phyloP scores from a whole-genome alignment of 2,797 vertebrate genomes.

The Taeniopygia guttata region DNA sequence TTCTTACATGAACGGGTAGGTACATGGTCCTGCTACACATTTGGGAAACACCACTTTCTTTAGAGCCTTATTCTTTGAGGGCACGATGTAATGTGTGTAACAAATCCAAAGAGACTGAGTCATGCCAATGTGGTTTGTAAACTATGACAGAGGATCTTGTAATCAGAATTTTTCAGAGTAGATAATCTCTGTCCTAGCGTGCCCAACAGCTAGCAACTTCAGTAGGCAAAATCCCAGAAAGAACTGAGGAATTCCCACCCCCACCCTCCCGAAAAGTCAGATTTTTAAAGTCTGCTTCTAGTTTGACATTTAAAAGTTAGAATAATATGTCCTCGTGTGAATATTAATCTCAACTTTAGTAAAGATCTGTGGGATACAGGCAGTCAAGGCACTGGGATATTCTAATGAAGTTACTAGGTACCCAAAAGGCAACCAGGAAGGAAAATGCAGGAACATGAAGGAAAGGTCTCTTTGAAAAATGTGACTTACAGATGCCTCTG shows the following conservation, averaged over 20 bases:
- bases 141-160: background rate
- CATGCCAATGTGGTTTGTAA: background rate
- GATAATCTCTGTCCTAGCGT: background rate
- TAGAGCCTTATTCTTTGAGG: background rate
- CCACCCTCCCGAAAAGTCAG: background rate
- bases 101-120: background rate
- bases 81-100: background rate
- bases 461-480: background rate
- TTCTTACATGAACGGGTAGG: conserved; percentile 78
- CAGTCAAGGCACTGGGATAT: background rate
- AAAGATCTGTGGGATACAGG: background rate
- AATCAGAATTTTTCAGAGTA: background rate
- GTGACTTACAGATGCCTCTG: background rate
- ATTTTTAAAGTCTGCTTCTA: background rate
- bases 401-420: background rate
- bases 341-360: background rate
- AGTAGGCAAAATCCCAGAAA: background rate
- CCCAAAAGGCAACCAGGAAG: background rate
- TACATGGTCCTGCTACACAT: background rate
- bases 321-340: background rate
- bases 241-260: background rate
- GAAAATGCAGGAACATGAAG: background rate
- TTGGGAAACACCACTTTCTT: background rate
- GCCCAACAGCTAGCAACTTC: background rate
- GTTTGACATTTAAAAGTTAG: background rate